Evolutionary conservation across 2,113 vertebrate species (phyloP), one percentile per base, ranked within the genome.

Genomic region (Motacilla tschutschensis): DNA sequence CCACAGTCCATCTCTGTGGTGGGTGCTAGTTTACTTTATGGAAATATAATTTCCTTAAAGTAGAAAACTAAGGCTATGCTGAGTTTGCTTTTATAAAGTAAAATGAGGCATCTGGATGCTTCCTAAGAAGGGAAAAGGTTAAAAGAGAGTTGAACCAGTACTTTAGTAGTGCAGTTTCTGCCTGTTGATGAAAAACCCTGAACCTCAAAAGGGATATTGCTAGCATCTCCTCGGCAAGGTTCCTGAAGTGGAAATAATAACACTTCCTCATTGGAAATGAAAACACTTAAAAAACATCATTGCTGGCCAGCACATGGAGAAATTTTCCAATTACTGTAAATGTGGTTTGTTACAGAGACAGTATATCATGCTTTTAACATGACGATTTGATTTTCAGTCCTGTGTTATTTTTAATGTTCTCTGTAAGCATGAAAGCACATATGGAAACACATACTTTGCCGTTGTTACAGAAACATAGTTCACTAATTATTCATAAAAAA

Each of bases 231-330:
- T 59, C 57, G 41, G 72, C 47, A 66, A 82, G 31, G 36, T 66
- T 93, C 57, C 76, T 55, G 60, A 87, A 74, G 43, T 93, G 92
- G 85, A 94, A 93, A 90, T 83, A 90, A 66, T 16, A 90, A 79
- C 87, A 70, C 14, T 79, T 88, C 50, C 58, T 79, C 4, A 0
- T 33, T 93, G 84, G 89, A 94, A 88, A 90, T 84, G 64, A 90
- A 93, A 95, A 79, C 63, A 79, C 44, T 88, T 88, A 4, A 62
- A 86, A 83, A 84, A 62, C 47, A 43, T 60, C 58, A 35, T 43
- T 29, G 2, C 21, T 79, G 47, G 63, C 59, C 81, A 87, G 67
- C 79, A 82, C 55, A 65, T 14, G 60, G 75, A 72, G 71, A 76
- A 86, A 47, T 60, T 90, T 88, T 82, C 78, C 75, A 63, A 35